A percentile compares a stretch with the other conserved stretches of the same genome.
Evolutionary conservation across 2,888 invertebrate species (phyloP).

Genomic region (Thysanoteuthis rhombus): DNA sequence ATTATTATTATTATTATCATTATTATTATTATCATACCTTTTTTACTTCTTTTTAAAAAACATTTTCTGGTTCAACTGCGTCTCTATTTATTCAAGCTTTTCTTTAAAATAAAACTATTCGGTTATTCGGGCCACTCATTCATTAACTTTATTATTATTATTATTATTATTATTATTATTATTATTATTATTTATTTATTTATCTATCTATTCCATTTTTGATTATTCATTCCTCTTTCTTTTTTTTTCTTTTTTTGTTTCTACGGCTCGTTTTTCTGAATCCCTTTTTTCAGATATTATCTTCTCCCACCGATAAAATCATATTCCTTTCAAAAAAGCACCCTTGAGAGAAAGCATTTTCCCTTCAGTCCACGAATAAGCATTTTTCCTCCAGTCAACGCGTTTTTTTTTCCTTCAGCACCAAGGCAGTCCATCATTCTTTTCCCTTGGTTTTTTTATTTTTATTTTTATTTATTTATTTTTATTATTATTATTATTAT

Average conservation of each 20-base stretch:
- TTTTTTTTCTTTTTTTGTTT: not conserved
- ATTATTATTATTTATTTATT: too few relatives aligned
- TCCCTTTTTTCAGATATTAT: not conserved
- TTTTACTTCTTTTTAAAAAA: not conserved
- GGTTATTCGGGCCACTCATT: not conserved
- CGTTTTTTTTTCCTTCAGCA: not conserved
- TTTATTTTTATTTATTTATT: too few relatives aligned
- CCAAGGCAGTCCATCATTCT: not conserved
- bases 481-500: too few relatives aligned
- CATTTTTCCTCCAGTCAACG: not conserved
- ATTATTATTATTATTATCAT: not conserved
- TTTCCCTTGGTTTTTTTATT: not conserved
- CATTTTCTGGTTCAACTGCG: not conserved
- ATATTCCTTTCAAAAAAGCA: not conserved
- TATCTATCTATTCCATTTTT: not conserved
- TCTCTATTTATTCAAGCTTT: not conserved
- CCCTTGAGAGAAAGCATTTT: slow-evolving; percentile 1
- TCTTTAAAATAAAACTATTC: not conserved
- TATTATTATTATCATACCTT: not conserved
- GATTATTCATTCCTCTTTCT: not conserved
- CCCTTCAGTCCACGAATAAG: not conserved
- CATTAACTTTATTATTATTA: not conserved
- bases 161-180: too few relatives aligned
- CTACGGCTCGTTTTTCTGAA: not conserved
- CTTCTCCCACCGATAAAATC: not conserved